Evolutionary conservation across 2,113 vertebrate species (phyloP).

Genomic region (Glaucidium brasilianum): DNA sequence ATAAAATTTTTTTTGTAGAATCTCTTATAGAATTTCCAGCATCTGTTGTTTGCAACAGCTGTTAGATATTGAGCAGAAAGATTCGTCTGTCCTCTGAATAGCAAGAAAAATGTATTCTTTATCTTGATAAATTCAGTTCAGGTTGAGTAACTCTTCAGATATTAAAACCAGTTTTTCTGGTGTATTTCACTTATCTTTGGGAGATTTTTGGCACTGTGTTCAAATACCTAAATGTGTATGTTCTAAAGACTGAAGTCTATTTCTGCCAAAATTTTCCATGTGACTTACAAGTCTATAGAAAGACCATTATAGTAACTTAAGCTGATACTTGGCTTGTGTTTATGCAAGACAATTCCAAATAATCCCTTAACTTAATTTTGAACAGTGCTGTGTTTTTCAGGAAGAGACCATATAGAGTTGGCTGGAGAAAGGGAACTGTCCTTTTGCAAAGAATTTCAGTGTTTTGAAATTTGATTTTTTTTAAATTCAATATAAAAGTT

Average conservation of each 20-base stretch:
- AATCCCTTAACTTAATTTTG: slow-evolving; percentile 45
- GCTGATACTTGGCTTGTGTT: slow-evolving; percentile 34
- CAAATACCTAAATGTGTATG: neutral
- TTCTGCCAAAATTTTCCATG: neutral
- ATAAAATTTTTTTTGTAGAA: neutral
- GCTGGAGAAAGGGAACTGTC: neutral
- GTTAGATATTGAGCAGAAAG: slow-evolving; percentile 1
- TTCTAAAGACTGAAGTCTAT: neutral
- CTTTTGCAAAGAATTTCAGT: neutral
- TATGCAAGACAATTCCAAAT: slow-evolving; percentile 30
- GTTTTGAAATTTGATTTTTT: neutral
- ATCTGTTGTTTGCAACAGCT: slow-evolving; percentile 28
- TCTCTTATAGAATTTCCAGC: neutral
- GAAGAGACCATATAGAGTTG: neutral
- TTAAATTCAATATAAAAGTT: neutral
- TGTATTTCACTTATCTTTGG: slow-evolving; percentile 32
- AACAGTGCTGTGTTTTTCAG: neutral
- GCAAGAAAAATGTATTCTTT: slow-evolving; percentile 25
- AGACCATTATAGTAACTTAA: slow-evolving; percentile 22
- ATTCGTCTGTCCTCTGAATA: neutral
- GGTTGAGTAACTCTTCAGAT: neutral
- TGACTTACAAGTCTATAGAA: slow-evolving; percentile 14
- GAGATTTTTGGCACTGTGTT: slow-evolving; percentile 1
- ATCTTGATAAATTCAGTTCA: slow-evolving; percentile 41
- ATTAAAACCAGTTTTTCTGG: slow-evolving; percentile 51